Evolutionary conservation across 92 coral and sea anemone species (phyloP), one percentile per base, ranked within the genome.

Genomic region (Epizoanthus ramosus): DNA sequence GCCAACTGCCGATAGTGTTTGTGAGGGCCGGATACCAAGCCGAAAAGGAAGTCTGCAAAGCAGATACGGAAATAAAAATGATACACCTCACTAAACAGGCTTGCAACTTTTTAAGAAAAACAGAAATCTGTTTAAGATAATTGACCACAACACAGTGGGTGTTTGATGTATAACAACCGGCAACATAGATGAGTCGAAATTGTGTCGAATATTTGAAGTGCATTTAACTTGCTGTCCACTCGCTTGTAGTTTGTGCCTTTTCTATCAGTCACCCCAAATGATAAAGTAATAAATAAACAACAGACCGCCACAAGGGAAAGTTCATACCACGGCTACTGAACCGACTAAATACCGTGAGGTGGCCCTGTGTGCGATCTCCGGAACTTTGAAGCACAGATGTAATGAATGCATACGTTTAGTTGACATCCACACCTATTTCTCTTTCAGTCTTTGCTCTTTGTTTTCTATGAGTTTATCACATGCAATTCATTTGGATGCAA

Each of bases 111-210:
- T 1, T 47, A 47, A 47, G 43, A 47, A 59, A 41, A 77, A 14
- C 82, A 33, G 52, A 77, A 77, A 77, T 77, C 82, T 77, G 82
- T 77, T 77, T 77, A 61, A 63, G 59, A 77, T 77, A 77, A 77
- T 70, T 61, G 23, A 57, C 52, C 71, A 61, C 52, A 39, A 22
- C 61, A 77, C 82, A 77, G 63, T 57, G 71, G 82, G 82, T 77
- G 71, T 77, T 61, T 77, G 66, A 21, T 60, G 19, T 14, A 60
- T 12, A 63, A 37, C 82, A 24, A 23, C 47, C 23, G 24, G 59
- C n/a, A 59, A 75, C 45, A 39, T 53, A 43, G 3, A 22, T 77
- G 5, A 35, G 45, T 60, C 22, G 33, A 60, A 77, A 77, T 77
- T n/a, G 41, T 57, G 23, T 41, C 82, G 25, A 18, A 15, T 24